phyloP scores from a whole-genome alignment of 2,113 vertebrate species.

The Cyrtonyx montezumae region DNA sequence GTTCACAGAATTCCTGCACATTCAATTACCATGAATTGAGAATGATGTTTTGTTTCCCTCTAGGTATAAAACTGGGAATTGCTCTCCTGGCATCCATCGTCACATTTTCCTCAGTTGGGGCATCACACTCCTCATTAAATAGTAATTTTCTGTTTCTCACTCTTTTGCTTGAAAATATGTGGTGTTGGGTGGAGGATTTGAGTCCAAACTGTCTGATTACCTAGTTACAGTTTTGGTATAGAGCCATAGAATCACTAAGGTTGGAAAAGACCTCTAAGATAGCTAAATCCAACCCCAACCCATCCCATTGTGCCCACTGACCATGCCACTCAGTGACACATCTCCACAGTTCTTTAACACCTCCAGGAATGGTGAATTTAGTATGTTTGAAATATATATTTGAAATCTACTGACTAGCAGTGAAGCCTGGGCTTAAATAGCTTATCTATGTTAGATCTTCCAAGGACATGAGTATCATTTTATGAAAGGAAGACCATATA shows the following conservation, averaged over 20 bases:
- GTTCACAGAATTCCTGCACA: not conserved
- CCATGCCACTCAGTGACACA: too few relatives aligned
- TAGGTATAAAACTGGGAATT: not conserved
- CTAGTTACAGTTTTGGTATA: not conserved
- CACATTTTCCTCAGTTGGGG: not conserved
- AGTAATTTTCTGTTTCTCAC: slow-evolving; percentile 13
- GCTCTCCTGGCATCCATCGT: not conserved
- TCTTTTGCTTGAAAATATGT: not conserved
- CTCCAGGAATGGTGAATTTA: too few relatives aligned
- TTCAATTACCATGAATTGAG: not conserved
- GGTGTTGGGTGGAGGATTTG: not conserved
- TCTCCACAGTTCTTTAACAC: too few relatives aligned
- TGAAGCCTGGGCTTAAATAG: not conserved
- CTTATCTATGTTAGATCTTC: not conserved
- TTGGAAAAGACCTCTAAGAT: too few relatives aligned
- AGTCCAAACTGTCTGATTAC: not conserved
- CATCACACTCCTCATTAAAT: not conserved
- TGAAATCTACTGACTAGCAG: not conserved
- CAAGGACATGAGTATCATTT: not conserved
- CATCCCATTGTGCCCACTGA: too few relatives aligned
- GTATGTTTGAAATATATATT: not conserved
- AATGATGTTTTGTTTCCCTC: not conserved
- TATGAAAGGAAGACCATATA: not conserved
- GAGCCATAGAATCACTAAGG: too few relatives aligned
- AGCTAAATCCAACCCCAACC: too few relatives aligned